These are phyloP conservation scores for Peromyscus maniculatus DNA, from an alignment of 2,113 vertebrate species.

Conservation along the genomic window DNA sequence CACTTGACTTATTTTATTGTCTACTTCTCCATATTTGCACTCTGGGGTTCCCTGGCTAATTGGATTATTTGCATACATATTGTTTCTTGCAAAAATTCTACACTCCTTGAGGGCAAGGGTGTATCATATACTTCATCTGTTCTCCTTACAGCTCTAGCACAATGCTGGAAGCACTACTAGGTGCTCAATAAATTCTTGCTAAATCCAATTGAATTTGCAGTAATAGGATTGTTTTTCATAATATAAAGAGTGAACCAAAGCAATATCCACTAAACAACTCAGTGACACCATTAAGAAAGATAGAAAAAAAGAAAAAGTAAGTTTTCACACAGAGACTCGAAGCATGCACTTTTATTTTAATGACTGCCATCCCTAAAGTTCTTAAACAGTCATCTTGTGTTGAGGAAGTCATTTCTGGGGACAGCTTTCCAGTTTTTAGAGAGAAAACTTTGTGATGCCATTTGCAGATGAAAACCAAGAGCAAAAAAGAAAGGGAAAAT, in stretches of 20 bases:
- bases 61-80: constrained; percentile 82
- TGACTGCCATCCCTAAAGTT: not conserved
- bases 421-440: constrained; percentile 64
- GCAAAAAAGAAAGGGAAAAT: not conserved
- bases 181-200: constrained; percentile 76
- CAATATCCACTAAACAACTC: constrained; percentile 14
- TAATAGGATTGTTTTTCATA: constrained; percentile 68
- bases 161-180: constrained; percentile 56
- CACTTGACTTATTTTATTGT: constrained; percentile 74
- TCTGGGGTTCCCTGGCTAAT: constrained; percentile 76
- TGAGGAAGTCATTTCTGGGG: constrained; percentile 57
- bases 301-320: not conserved
- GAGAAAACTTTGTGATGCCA: constrained; percentile 30
- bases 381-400: constrained; percentile 17
- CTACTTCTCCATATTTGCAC: constrained; percentile 63
- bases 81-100: constrained; percentile 72
- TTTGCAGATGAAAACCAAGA: constrained; percentile 64
- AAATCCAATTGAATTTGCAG: constrained; percentile 68
- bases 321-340: constrained; percentile 37
- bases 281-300: constrained; percentile 6
- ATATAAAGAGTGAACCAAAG: constrained; percentile 49
- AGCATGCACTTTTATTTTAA: constrained; percentile 23
- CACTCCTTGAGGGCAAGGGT: constrained; percentile 65
- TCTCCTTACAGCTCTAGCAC: constrained; percentile 44
- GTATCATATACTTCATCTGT: constrained; percentile 55